Percentiles rank a stretch among this genome's conserved stretches.
phyloP scores from a whole-genome alignment of 2,797 vertebrate genomes.

The Syncerus caffer region DNA sequence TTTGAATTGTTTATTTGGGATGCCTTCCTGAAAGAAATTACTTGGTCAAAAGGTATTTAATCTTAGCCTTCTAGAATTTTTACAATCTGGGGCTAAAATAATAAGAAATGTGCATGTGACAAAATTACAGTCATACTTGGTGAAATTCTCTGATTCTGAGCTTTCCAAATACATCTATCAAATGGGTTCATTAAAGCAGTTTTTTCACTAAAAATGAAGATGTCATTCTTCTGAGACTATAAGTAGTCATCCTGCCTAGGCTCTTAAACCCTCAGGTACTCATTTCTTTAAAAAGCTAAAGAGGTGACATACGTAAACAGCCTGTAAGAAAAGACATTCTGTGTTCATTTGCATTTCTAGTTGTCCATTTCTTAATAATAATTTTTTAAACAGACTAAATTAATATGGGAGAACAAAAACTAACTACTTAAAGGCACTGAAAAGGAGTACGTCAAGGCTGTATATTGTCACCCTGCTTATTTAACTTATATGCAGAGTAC shows the following conservation, averaged over 20 bases:
- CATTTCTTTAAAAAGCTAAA: neutral
- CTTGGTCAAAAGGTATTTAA: neutral
- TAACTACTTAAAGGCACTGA: neutral
- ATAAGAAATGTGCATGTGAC: neutral
- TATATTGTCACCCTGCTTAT: too few relatives aligned
- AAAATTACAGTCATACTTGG: neutral
- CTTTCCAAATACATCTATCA: neutral
- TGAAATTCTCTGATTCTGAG: neutral
- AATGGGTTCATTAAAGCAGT: neutral
- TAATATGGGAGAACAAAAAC: slow-evolving; percentile 2
- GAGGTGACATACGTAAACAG: neutral
- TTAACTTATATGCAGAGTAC: too few relatives aligned
- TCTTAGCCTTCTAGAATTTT: neutral
- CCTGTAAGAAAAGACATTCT: neutral
- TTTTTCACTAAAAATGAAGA: neutral
- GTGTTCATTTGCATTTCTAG: neutral
- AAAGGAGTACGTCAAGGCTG: too few relatives aligned
- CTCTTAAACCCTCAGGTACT: neutral
- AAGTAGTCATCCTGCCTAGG: neutral
- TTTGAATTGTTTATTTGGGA: neutral
- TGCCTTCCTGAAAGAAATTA: neutral
- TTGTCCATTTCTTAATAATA: neutral
- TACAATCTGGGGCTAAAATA: neutral
- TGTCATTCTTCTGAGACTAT: neutral
- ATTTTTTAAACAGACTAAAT: slow-evolving; percentile 8